A percentile compares a stretch with the other conserved stretches of the same genome.
Conservation (phyloP, 2,113 vertebrate genomes). For the Platichthys flesus region DNA sequence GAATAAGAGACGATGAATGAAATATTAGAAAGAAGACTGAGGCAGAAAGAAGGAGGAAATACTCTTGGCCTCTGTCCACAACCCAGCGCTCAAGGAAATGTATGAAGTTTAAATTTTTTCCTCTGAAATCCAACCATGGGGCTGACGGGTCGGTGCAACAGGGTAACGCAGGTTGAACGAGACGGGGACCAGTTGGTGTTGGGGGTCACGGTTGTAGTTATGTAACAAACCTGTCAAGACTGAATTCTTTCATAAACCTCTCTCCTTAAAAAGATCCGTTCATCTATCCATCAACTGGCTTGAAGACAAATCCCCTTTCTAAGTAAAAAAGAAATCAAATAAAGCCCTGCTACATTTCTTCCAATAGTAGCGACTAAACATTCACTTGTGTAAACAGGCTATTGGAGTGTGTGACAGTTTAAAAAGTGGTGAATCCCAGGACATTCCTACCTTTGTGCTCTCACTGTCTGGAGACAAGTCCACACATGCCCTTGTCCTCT, state of each 20-base stretch:
- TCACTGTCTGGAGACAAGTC: conserved; percentile 58
- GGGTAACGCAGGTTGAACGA: conserved; percentile 14
- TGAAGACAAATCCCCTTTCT: neutral
- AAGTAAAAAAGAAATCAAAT: neutral
- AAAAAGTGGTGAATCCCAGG: conserved; percentile 34
- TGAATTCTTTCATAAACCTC: conserved; percentile 23
- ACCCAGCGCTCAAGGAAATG: neutral
- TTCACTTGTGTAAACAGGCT: neutral
- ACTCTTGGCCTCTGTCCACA: neutral
- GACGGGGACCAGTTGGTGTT: neutral
- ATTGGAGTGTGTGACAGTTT: conserved; percentile 30
- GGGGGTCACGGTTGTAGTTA: conserved; percentile 11
- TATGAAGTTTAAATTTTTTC: conserved; percentile 44
- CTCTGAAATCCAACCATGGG: conserved; percentile 17
- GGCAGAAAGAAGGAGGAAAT: neutral
- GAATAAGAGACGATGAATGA: conserved; percentile 8
- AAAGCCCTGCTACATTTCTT: neutral
- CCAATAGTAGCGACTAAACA: neutral
- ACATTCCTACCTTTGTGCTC: conserved; percentile 70
- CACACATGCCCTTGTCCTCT: conserved; percentile 42
- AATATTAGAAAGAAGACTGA: neutral
- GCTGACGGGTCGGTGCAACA: neutral
- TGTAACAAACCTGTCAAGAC: conserved; percentile 11
- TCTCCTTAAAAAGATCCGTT: conserved; percentile 11
- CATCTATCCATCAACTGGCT: conserved; percentile 12